These are phyloP conservation scores for Watsonalla cultraria DNA, from an alignment of 2,888 invertebrate species.

Conservation along the genomic window DNA sequence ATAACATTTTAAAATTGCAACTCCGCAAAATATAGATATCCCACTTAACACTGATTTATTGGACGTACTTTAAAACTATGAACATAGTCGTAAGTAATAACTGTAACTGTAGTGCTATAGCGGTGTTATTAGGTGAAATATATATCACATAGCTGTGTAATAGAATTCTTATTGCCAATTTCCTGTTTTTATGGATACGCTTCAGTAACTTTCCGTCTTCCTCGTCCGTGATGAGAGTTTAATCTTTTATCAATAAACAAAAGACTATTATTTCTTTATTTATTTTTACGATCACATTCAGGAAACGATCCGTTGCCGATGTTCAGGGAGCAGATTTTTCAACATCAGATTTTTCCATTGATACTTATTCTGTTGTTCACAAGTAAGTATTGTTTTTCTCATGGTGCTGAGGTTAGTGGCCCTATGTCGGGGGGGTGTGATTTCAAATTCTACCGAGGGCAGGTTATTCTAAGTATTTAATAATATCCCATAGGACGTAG, in stretches of 20 bases:
- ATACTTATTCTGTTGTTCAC: no score
- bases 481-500: no score
- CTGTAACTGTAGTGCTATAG: no score
- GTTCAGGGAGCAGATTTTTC: background rate
- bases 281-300: background rate
- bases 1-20: slow-evolving; percentile 35
- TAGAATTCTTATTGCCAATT: slow-evolving; percentile 2
- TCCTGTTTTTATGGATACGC: background rate
- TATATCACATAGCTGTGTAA: background rate
- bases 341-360: no score
- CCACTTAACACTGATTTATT: slow-evolving; percentile 29
- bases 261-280: slow-evolving; percentile 7
- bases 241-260: slow-evolving; percentile 5
- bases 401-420: no score
- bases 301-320: background rate
- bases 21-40: slow-evolving; percentile 31
- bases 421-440: no score
- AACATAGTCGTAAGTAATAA: background rate
- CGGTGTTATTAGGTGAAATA: background rate
- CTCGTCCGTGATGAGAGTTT: background rate
- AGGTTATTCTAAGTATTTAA: no score
- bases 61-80: slow-evolving; percentile 5
- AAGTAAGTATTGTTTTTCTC: no score
- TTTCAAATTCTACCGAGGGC: no score
- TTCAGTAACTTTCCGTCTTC: background rate